These are phyloP conservation scores for Erpetoichthys calabaricus DNA, from an alignment of 2,797 vertebrate species.

Conservation along the genomic window DNA sequence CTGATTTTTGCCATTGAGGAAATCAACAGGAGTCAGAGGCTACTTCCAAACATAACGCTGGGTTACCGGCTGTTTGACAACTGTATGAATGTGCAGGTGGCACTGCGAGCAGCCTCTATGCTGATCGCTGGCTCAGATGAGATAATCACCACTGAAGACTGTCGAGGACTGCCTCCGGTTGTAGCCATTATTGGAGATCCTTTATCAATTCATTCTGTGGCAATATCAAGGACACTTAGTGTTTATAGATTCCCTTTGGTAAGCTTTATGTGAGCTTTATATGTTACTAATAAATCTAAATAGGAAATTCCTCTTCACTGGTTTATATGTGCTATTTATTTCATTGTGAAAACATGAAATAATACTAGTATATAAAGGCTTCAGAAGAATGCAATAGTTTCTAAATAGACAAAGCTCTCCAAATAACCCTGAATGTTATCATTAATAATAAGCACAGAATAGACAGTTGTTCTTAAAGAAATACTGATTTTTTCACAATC, in stretches of 20 bases:
- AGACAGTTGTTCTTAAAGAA: too few relatives aligned
- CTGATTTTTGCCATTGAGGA: slow-evolving; percentile 47
- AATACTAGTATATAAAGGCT: too few relatives aligned
- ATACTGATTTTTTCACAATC: too few relatives aligned
- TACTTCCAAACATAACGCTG: slow-evolving; percentile 38
- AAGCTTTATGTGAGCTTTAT: slow-evolving; percentile 11
- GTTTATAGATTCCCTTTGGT: slow-evolving; percentile 43
- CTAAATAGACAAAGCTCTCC: too few relatives aligned
- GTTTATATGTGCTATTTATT: too few relatives aligned
- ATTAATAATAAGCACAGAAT: too few relatives aligned
- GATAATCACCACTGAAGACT: background rate
- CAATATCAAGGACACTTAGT: slow-evolving; percentile 39
- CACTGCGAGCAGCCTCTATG: slow-evolving; percentile 33
- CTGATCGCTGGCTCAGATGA: slow-evolving; percentile 39
- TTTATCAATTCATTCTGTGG: slow-evolving; percentile 40
- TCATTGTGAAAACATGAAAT: too few relatives aligned
- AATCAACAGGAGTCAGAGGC: slow-evolving; percentile 36
- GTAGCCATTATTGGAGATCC: slow-evolving; percentile 45
- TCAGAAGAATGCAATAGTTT: too few relatives aligned
- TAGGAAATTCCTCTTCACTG: background rate
- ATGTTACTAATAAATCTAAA: background rate
- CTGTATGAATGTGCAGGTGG: slow-evolving; percentile 34
- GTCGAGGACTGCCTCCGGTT: slow-evolving; percentile 27
- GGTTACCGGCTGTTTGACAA: slow-evolving; percentile 47
- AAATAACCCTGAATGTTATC: too few relatives aligned